Evolutionary conservation across 1,140 invertebrate genomes (phyloP).

Genomic region (Euura saliciscinereae): DNA sequence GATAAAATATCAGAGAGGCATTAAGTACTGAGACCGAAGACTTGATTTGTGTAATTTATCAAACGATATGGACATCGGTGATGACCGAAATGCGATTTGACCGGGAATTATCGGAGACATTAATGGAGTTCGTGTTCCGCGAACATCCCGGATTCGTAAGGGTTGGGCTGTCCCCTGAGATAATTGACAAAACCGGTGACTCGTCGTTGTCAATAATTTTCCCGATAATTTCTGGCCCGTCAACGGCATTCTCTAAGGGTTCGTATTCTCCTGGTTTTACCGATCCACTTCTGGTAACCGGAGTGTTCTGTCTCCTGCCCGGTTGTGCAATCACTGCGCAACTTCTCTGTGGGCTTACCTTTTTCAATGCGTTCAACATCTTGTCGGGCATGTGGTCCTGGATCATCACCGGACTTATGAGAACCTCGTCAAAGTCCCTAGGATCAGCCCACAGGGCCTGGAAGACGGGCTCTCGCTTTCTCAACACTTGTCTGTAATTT

Average conservation of each 20-base stretch:
- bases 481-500: constrained; percentile 69
- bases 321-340: constrained; percentile 23
- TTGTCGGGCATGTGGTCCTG: constrained; percentile 94
- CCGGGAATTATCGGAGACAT: not conserved
- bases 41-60: not conserved
- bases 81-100: not conserved
- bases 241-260: constrained; percentile 44
- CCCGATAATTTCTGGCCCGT: constrained; percentile 26
- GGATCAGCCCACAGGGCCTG: constrained; percentile 90
- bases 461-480: constrained; percentile 80
- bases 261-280: constrained; percentile 47
- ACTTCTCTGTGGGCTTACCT: constrained; percentile 66
- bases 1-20: too few species aligned
- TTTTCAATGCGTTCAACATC: constrained; percentile 84
- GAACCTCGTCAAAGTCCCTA: constrained; percentile 87
- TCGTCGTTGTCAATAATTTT: not conserved
- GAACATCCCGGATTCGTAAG: not conserved
- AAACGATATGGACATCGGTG: not conserved
- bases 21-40: too few species aligned
- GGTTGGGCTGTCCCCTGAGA: constrained; percentile 1
- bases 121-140: not conserved
- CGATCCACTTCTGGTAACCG: constrained; percentile 41
- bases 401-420: constrained; percentile 91
- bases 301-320: constrained; percentile 26
- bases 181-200: not conserved